A percentile compares a stretch with the other conserved stretches of the same genome.
phyloP scores from a whole-genome alignment of 2,113 vertebrate species.

The Orcinus orca region DNA sequence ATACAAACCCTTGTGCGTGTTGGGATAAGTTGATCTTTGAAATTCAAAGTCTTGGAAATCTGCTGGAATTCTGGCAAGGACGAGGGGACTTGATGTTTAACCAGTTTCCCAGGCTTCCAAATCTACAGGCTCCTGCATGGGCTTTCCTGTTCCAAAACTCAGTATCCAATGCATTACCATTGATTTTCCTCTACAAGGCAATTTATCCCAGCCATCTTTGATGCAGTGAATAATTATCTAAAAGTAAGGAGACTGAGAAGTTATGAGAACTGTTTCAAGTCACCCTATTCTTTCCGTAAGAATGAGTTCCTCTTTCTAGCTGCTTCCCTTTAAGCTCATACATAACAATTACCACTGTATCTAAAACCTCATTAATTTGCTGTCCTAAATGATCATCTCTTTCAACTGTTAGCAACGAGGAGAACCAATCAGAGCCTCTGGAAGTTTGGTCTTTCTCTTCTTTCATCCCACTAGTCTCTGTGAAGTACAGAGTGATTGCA shows the following conservation, averaged over 20 bases:
- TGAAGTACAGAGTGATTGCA: neutral
- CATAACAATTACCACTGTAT: neutral
- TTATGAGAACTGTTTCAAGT: neutral
- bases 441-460: neutral
- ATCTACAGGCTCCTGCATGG: accelerated
- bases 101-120: accelerated
- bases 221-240: neutral
- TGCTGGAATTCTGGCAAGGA: neutral
- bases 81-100: neutral
- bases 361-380: neutral
- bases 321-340: neutral
- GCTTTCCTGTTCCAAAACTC: neutral
- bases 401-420: too few relatives aligned
- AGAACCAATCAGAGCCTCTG: neutral
- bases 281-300: neutral
- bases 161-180: neutral
- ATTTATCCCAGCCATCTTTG: neutral
- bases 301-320: neutral
- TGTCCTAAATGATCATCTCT: neutral
- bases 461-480: neutral
- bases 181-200: neutral
- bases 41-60: neutral
- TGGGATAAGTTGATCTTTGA: neutral
- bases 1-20: too few relatives aligned
- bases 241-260: neutral